Base-by-base conservation (phyloP, 92 coral and sea anemone genomes). In the Meandrina meandrites region DNA sequence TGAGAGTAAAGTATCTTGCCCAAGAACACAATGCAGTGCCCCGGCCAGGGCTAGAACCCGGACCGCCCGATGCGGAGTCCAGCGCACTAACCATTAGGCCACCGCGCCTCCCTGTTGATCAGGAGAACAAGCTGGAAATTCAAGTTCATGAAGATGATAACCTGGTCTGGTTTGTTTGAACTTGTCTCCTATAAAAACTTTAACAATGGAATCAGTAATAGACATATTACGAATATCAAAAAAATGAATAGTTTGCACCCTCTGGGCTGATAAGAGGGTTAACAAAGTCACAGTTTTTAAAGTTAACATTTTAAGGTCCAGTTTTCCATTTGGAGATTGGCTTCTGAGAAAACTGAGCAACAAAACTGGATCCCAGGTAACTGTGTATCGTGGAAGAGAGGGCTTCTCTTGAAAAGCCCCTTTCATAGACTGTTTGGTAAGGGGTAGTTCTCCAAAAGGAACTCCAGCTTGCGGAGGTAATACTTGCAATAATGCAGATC, bases 91-190 rank as follows among this genome's bases (percentile, higher is more conserved):
- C n/a, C n/a, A n/a, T n/a, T n/a, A n/a, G n/a, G n/a, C n/a, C n/a
- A n/a, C n/a, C n/a, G n/a, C n/a, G n/a, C n/a, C n/a, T n/a, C n/a
- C n/a, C n/a, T n/a, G n/a, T n/a, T n/a, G n/a, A n/a, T n/a, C n/a
- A n/a, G n/a, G n/a, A n/a, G n/a, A n/a, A n/a, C n/a, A n/a, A 36
- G 72, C 74, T 80, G 74, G 84, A n/a, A 80, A 80, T 15, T 80
- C 89, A n/a, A 84, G 58, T 76, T 87, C 90, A 31, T 90, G 86
- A 7, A 84, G 67, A 24, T 90, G 93, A 58, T 76, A 73, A n/a
- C 90, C 90, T 64, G 93, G 90, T 71, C 75, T 83, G 34, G 87
- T 87, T 42, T 92, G 95, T 79, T 92, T 89, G 0, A 90, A 24
- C 76, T 51, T 84, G 67, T 87, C 89, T 67, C 91, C 89, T 31